Percentiles rank a stretch among this genome's conserved stretches.
Evolutionary conservation across 2,888 invertebrate genomes (phyloP).

Genomic region (Criorhina ranunculi): DNA sequence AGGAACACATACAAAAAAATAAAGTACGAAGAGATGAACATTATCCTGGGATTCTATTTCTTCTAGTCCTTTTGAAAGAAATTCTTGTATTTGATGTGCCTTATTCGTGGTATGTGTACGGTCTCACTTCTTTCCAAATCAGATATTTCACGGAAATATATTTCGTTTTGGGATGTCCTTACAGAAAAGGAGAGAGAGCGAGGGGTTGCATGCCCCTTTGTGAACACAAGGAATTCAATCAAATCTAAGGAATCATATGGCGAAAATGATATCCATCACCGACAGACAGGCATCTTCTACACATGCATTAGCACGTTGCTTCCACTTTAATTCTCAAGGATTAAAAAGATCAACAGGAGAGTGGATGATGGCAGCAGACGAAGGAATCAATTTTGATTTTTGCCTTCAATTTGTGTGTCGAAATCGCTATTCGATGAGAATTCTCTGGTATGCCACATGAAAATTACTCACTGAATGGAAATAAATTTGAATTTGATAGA

Average conservation of each 20-base stretch:
- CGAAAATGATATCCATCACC: slow-evolving; percentile 70
- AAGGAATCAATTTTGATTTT: slow-evolving; percentile 50
- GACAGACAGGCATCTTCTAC: slow-evolving; percentile 42
- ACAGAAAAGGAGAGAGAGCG: not conserved
- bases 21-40: slow-evolving; percentile 12
- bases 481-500: slow-evolving; percentile 42
- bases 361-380: slow-evolving; percentile 2
- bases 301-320: slow-evolving; percentile 10
- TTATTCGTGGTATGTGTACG: slow-evolving; percentile 5
- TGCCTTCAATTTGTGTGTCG: slow-evolving; percentile 32
- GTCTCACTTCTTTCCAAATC: slow-evolving; percentile 47
- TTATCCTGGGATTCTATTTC: slow-evolving; percentile 22
- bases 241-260: slow-evolving; percentile 62
- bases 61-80: slow-evolving; percentile 10
- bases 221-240: slow-evolving; percentile 67
- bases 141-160: slow-evolving; percentile 50
- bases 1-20: not conserved
- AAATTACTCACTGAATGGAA: slow-evolving; percentile 49
- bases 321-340: slow-evolving; percentile 24
- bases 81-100: slow-evolving; percentile 51
- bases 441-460: slow-evolving; percentile 34
- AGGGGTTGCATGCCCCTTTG: slow-evolving; percentile 27
- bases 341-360: slow-evolving; percentile 59
- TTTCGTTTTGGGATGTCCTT: slow-evolving; percentile 41
- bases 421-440: slow-evolving; percentile 26